Evolutionary conservation across 2,113 vertebrate genomes (phyloP).

Genomic region (Psophia crepitans): DNA sequence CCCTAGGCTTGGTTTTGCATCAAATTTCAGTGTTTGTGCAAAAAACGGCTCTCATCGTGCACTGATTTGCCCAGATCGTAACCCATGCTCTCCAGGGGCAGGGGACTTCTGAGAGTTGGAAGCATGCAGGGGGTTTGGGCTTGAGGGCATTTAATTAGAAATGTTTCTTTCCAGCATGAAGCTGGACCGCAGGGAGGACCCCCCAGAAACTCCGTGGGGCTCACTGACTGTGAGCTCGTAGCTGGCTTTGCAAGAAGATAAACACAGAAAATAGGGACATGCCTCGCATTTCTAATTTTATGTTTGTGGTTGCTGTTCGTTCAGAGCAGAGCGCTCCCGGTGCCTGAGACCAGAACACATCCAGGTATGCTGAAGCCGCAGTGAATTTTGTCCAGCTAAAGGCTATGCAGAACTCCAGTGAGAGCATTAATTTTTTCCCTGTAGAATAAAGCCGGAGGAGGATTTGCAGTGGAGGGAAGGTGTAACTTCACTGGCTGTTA

Average conservation of each 20-base stretch:
- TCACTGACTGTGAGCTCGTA: background rate
- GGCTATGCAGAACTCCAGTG: background rate
- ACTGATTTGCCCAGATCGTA: rapidly evolving
- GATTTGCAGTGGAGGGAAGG: background rate
- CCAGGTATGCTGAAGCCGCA: background rate
- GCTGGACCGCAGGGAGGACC: background rate
- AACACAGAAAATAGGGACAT: background rate
- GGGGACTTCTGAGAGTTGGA: background rate
- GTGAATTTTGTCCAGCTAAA: background rate
- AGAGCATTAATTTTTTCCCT: background rate
- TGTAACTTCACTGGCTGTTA: background rate
- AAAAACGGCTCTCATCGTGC: rapidly evolving
- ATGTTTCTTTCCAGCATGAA: background rate
- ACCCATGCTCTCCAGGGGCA: background rate
- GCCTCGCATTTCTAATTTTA: background rate
- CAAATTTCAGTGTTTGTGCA: background rate
- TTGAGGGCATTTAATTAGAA: background rate
- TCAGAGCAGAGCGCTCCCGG: background rate
- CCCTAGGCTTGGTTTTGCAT: background rate
- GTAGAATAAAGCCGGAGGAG: background rate
- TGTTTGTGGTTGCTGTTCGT: background rate
- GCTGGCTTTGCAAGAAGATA: background rate
- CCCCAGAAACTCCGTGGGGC: background rate
- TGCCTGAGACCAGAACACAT: background rate
- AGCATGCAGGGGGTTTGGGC: rapidly evolving